Percentiles rank a stretch among this genome's conserved stretches.
Conservation (phyloP, 2,888 invertebrate species). For the Saturnia japonica region DNA sequence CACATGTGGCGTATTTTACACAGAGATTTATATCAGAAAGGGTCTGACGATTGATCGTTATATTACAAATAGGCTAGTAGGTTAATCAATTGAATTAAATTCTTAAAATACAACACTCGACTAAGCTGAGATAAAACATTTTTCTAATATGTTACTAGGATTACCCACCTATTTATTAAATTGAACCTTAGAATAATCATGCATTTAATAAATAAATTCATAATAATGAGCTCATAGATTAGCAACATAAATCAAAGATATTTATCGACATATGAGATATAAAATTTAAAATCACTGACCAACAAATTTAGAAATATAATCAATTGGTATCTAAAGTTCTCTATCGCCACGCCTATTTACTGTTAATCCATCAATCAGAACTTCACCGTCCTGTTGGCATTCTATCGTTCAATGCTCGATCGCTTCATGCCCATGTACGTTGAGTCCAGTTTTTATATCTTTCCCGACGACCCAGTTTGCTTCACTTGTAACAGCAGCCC, state of each 20-base stretch:
- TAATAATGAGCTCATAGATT: not conserved
- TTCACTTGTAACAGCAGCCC: constrained; percentile 47
- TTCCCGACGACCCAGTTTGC: constrained; percentile 70
- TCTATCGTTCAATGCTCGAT: constrained; percentile 52
- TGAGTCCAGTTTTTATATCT: constrained; percentile 66
- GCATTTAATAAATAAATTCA: not conserved
- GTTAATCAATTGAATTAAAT: constrained; percentile 30
- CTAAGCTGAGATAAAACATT: not conserved
- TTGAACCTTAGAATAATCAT: not conserved
- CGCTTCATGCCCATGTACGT: constrained; percentile 61
- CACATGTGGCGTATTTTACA: constrained; percentile 44
- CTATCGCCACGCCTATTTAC: constrained; percentile 55
- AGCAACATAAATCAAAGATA: constrained; percentile 8
- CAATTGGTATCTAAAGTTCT: constrained; percentile 44
- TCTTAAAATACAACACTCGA: not conserved
- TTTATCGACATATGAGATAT: constrained; percentile 3
- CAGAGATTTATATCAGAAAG: constrained; percentile 56
- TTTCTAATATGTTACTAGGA: not conserved
- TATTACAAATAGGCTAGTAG: constrained; percentile 43
- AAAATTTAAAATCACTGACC: constrained; percentile 44
- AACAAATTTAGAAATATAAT: constrained; percentile 44
- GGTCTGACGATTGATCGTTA: constrained; percentile 36
- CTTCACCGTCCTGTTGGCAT: constrained; percentile 54
- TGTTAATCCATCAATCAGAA: constrained; percentile 71
- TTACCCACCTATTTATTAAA: not conserved